Percentiles rank a stretch among this genome's conserved stretches.
Evolutionary conservation across 2,888 invertebrate genomes (phyloP).

Genomic region (Nephrotoma guestfalica): DNA sequence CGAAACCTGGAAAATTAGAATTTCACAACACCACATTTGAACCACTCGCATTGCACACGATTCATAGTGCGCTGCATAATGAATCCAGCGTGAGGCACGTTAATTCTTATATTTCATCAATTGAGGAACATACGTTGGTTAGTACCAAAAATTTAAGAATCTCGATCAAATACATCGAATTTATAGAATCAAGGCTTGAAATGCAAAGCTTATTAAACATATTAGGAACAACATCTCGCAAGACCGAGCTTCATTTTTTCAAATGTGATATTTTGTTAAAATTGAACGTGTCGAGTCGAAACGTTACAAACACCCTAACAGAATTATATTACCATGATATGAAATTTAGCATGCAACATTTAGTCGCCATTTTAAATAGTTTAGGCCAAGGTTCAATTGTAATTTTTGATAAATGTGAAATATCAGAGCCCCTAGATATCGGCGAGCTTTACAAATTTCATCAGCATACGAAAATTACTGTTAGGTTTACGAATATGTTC

Average conservation of each 20-base stretch:
- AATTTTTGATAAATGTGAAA: no score
- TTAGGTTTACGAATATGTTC: no score
- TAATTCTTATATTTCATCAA: neutral
- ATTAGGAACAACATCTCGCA: neutral
- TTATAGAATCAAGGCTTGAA: neutral
- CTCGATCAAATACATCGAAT: neutral
- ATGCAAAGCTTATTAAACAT: neutral
- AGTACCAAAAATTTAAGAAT: no score
- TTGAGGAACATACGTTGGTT: neutral
- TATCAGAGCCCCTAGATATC: no score
- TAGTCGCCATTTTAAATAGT: no score
- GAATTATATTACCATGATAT: neutral
- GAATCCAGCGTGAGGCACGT: neutral
- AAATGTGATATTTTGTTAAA: neutral
- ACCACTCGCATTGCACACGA: neutral
- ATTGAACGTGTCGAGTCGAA: neutral
- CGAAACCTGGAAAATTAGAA: neutral
- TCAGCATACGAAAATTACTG: no score
- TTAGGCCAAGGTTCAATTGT: no score
- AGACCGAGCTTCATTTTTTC: neutral
- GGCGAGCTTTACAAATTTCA: no score
- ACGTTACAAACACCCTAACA: neutral
- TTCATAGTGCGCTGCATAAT: neutral
- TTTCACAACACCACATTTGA: neutral
- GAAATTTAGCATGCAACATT: no score